Base-by-base conservation (phyloP, 2,113 vertebrate species). In the Tupaia chinensis region DNA sequence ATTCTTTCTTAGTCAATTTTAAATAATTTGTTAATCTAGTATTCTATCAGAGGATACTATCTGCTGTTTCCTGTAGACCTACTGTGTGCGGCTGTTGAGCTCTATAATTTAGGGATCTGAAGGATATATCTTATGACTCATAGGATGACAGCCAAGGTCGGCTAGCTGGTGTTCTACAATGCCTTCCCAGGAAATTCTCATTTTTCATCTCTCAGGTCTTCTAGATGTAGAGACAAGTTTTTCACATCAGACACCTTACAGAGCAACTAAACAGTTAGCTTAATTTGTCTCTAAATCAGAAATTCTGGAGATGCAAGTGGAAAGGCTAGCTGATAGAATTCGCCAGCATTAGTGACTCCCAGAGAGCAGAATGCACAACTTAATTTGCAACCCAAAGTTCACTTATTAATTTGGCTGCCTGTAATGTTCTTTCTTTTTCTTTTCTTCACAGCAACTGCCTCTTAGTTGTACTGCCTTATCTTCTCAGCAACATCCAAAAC, bases 311-410 rank as follows among this genome's bases (percentile, higher is more conserved):
- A 80, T 23, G 15, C n/a, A 96, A 93, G 22, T 54, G 32, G 93
- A 98, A 92, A 92, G 73, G 13, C 60, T 84, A 95, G 65, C 63
- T 78, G 60, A 72, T 22, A 5, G 89, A 92, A 95, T 91, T 68
- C 91, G 94, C 89, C 83, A 93, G 82, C 82, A 65, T 79, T 89
- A 65, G 19, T 53, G 91, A 94, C 54, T 95, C 93, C 72, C 79
- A 97, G 19, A n/a, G 78, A 96, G 83, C 11, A 80, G 56, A 95
- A 95, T 94, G 93, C 87, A 95, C 94, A 96, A 69, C 93, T 92
- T 93, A 76, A 92, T 96, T 93, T 94, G 53, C 74, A 95, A 80
- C 44, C 77, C 86, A 95, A 83, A 0, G 9, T 86, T 96, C 68
- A 65, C 86, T 93, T 95, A 91, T 80, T 96, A 96, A 96, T 84